Evolutionary conservation across 2,797 vertebrate genomes (phyloP).

Genomic region (Parambassis ranga): DNA sequence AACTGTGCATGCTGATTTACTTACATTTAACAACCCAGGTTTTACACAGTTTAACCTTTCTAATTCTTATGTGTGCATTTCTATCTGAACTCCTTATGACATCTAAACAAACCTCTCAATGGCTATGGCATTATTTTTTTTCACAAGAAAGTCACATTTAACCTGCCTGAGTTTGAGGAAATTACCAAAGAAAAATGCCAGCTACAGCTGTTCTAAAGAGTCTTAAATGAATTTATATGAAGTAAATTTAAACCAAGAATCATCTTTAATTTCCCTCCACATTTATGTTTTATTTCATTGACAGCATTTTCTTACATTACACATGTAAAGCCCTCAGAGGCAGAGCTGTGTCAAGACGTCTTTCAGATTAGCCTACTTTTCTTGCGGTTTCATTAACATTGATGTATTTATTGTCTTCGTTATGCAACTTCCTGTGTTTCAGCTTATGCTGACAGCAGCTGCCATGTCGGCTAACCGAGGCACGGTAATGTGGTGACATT

Average conservation of each 20-base stretch:
- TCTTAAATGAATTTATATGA: too few relatives aligned
- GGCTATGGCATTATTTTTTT: too few relatives aligned
- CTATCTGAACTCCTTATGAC: too few relatives aligned
- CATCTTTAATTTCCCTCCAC: too few relatives aligned
- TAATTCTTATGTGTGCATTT: too few relatives aligned
- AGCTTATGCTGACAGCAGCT: neutral
- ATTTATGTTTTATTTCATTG: too few relatives aligned
- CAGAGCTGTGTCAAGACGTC: neutral
- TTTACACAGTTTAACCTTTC: neutral
- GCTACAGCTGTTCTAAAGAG: too few relatives aligned
- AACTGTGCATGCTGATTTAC: neutral
- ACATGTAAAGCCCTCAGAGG: neutral
- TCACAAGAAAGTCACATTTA: too few relatives aligned
- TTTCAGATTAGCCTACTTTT: neutral
- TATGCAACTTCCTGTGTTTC: slow-evolving; percentile 42
- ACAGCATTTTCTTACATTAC: neutral
- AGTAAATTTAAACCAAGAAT: too few relatives aligned
- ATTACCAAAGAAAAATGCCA: too few relatives aligned
- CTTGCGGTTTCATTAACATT: slow-evolving; percentile 30
- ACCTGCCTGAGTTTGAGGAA: too few relatives aligned
- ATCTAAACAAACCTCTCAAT: too few relatives aligned
- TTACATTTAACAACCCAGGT: neutral
- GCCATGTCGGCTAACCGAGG: neutral
- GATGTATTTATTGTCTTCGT: neutral
- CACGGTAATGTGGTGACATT: neutral